A percentile compares a stretch with the other conserved stretches of the same genome.
phyloP scores from a whole-genome alignment of 2,797 vertebrate species.

The Pipistrellus pipistrellus region DNA sequence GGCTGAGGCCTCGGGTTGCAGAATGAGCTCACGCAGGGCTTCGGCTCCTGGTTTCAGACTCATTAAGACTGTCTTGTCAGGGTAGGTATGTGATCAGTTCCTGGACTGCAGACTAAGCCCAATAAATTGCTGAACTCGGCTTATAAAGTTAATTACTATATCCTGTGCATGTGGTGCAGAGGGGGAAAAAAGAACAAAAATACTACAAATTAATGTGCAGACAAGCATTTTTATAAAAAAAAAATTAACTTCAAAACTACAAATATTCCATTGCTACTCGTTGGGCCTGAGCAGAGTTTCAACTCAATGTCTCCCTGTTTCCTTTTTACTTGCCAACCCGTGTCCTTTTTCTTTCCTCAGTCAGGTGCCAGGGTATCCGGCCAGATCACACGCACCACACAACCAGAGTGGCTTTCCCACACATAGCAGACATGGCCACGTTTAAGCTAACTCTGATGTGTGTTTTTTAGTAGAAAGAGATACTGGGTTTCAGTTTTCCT shows the following conservation, averaged over 20 bases:
- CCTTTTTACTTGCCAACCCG: background rate
- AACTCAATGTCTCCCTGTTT: background rate
- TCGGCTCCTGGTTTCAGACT: slow-evolving; percentile 71
- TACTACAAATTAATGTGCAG: slow-evolving; percentile 78
- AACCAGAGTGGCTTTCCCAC: background rate
- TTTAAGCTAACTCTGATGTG: background rate
- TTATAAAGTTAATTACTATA: slow-evolving; percentile 85
- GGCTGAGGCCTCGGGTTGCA: slow-evolving; percentile 49
- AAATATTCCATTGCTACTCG: slow-evolving; percentile 43
- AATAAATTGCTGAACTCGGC: slow-evolving; percentile 84
- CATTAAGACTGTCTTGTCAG: slow-evolving; percentile 83
- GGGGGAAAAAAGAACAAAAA: slow-evolving; percentile 65
- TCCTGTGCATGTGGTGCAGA: slow-evolving; percentile 72
- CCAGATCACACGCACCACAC: background rate
- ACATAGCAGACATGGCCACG: background rate
- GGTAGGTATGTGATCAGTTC: slow-evolving; percentile 77
- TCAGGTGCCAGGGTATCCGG: background rate
- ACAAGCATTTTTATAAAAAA: slow-evolving; percentile 55
- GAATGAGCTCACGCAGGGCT: slow-evolving; percentile 64
- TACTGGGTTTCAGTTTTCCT: background rate
- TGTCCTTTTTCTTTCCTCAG: background rate
- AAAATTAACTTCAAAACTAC: slow-evolving; percentile 73
- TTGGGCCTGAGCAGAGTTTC: background rate
- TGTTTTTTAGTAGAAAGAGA: background rate
- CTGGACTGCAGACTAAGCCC: slow-evolving; percentile 80